Base-by-base conservation (phyloP, 2,888 invertebrate genomes). In the Argyresthia goedartella region DNA sequence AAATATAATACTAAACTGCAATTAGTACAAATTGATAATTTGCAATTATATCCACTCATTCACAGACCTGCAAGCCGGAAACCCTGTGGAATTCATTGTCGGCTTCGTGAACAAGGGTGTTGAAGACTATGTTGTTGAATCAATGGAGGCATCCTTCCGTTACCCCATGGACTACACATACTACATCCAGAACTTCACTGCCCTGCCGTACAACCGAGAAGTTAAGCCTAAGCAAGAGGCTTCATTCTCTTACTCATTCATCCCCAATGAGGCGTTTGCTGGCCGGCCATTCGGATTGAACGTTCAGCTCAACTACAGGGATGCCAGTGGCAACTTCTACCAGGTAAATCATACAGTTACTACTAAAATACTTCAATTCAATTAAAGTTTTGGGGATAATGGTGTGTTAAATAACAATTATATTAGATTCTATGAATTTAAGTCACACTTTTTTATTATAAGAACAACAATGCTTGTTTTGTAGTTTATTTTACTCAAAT, bases 121-220 rank as follows among this genome's bases (percentile, higher is more conserved):
- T 54, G 91, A 93, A 62, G 96, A 98, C 62, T 98, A 98, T 69
- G 80, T 94, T 25, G 91, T 99, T 16, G 98, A 99, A 72, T 92
- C 94, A 7, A 89, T 99, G 71, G 99, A 99, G 67, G 98, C 98
- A 0, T 98, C 99, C 0, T 98, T 99, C 91, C 93, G 98, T 63
- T 99, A 99, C 73, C 98, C 99, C 8, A 95, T 98, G 94, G 99
- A 99, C 82, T 99, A 96, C 86, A 96, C 93, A 61, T 99, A 96
- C 84, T 95, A 95, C 85, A 97, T 99, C 61, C 98, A 99, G 84
- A 99, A 99, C 86, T 99, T 99, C 87, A 96, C 98, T 0, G 93
- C 95, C 0, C 89, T 96, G 65, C 91, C 92, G 1, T 97, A 95
- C 81, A 94, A 95, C 70, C 92, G 93, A 62, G 89, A 94, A 61